Base-by-base conservation (phyloP, 2,113 vertebrate genomes). In the Glareola pratincola region DNA sequence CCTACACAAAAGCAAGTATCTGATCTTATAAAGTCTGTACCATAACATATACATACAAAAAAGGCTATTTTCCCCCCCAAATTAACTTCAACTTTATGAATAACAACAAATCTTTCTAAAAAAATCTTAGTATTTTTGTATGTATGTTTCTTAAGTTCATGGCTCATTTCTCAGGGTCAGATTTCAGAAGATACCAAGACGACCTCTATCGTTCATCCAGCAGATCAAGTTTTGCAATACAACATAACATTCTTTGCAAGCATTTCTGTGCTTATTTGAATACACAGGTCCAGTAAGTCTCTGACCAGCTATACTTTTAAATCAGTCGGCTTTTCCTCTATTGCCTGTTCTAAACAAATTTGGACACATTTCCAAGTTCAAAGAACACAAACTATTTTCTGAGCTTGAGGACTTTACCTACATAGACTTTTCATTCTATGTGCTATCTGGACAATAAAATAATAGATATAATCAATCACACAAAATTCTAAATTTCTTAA, bases 31-130 rank as follows among this genome's bases (percentile, higher is more conserved):
- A 57, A 30, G 26, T 53, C 43, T 34, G 22, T 47, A 74, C 9
- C 15, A 69, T 36, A 66, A 77, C 39, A 60, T 3, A 14, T 18
- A 45, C 0, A 0, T 14, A 66, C 4, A 32, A 57, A 67, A 67
- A 24, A 19, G 6, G 5, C 21, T 62, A 29, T 29, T 19, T n/a
- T 22, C 6, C 2, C 9, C 6, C 13, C 6, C 13, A 15, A 51
- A 37, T 15, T 26, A 84, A 67, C 57, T 39, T 18, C 8, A 84
- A 67, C 57, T 39, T 18, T 8, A 29, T 43, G 19, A 56, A 77
- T 30, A n/a, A 21, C 3, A 4, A 69, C 10, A 19, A 8, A 4
- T 1, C 2, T 26, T 43, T 51, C 39, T 50, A 29, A 1, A 62
- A 67, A 53, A 67, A 57, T 27, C 16, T 7, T 9, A 41, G 18